Conservation (phyloP, 2,888 invertebrate species). For the Barypeithes pellucidus region DNA sequence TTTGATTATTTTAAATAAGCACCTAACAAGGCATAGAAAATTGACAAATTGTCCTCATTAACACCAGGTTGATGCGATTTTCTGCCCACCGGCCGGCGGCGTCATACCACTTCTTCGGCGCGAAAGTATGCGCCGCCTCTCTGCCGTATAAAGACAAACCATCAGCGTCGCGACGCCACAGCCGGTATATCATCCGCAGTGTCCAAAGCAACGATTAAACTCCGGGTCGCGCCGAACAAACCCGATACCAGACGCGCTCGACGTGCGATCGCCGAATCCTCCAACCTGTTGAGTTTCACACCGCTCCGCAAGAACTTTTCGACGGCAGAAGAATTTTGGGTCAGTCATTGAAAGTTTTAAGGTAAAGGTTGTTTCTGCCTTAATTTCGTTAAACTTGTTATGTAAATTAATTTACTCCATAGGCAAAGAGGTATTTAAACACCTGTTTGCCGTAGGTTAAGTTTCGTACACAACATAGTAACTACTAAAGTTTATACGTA, state of each 20-base stretch:
- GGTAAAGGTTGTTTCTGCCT: constrained; percentile 8
- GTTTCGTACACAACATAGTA: no score
- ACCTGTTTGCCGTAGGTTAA: no score
- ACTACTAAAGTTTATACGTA: no score
- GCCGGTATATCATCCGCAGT: constrained; percentile 35
- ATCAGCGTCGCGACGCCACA: constrained; percentile 49
- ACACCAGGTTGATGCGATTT: constrained; percentile 37
- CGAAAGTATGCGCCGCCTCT: constrained; percentile 41
- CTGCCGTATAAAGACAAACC: constrained; percentile 46
- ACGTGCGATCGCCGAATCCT: constrained; percentile 18
- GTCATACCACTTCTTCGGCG: constrained; percentile 41
- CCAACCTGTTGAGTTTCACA: constrained; percentile 42
- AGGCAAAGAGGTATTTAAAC: no score
- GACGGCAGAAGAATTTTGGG: constrained; percentile 16
- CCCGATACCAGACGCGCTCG: constrained; percentile 36
- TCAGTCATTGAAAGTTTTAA: constrained; percentile 14
- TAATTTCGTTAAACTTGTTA: background rate
- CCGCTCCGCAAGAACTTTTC: constrained; percentile 29
- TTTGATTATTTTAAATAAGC: constrained; percentile 5
- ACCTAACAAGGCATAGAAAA: constrained; percentile 28
- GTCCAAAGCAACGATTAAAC: constrained; percentile 25
- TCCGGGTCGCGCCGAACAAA: constrained; percentile 25
- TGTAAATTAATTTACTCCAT: no score
- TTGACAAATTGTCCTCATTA: constrained; percentile 27
- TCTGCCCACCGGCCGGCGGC: constrained; percentile 44